Percentiles rank a stretch among this genome's conserved stretches.
Evolutionary conservation across 2,888 invertebrate species (phyloP).

Genomic region (Acanthopleura granulata): DNA sequence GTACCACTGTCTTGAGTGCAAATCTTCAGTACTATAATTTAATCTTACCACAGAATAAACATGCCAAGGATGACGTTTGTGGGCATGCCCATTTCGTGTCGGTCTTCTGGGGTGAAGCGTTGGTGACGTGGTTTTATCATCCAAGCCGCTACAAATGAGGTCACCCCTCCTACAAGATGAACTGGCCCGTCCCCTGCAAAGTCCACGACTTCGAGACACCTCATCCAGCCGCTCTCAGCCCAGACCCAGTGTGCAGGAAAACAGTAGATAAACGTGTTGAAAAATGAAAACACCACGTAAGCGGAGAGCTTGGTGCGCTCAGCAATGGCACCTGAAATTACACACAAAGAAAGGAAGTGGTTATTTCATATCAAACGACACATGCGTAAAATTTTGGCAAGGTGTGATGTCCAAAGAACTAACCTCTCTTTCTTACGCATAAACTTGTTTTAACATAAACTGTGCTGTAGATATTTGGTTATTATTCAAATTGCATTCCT

Average conservation of each 20-base stretch:
- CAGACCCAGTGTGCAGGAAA: slow-evolving; percentile 70
- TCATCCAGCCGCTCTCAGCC: slow-evolving; percentile 75
- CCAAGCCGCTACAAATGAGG: slow-evolving; percentile 57
- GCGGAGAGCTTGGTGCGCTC: slow-evolving; percentile 56
- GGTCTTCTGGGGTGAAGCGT: slow-evolving; percentile 30
- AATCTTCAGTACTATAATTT: no score
- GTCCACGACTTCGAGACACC: slow-evolving; percentile 88
- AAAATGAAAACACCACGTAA: slow-evolving; percentile 56
- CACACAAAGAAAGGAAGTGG: no score
- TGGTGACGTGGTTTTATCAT: slow-evolving; percentile 54
- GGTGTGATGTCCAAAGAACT: no score
- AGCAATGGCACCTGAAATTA: slow-evolving; percentile 52
- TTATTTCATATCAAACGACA: no score
- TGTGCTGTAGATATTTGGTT: no score
- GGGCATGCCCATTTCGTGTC: slow-evolving; percentile 53
- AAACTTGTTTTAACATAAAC: no score
- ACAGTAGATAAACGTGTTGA: slow-evolving; percentile 59
- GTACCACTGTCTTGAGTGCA: no score
- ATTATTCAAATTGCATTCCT: no score
- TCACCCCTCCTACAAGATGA: slow-evolving; percentile 60
- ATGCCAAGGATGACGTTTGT: slow-evolving; percentile 62
- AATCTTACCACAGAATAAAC: slow-evolving; percentile 59
- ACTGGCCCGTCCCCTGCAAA: slow-evolving; percentile 75
- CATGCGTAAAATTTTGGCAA: no score
- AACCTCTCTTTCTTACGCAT: no score